Percentiles rank a stretch among this genome's conserved stretches.
Conservation (phyloP, 2,888 invertebrate genomes). For the Drosophila robusta region DNA sequence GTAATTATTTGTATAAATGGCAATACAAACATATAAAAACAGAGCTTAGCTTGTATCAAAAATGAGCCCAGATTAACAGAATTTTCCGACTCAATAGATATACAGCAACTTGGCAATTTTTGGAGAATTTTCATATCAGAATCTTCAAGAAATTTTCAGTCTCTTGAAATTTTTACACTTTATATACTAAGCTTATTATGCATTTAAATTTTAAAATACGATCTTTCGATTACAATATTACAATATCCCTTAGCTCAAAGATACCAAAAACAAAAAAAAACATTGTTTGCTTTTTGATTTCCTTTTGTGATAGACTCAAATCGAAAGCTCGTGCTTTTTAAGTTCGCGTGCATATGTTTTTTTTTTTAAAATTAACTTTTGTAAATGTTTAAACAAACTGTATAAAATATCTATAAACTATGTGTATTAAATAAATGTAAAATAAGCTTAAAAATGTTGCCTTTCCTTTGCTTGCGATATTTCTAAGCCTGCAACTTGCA, state of each 20-base stretch:
- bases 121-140: conserved; percentile 25
- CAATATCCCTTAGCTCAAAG: conserved; percentile 62
- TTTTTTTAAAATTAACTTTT: conserved; percentile 48
- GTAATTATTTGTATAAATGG: conserved; percentile 57
- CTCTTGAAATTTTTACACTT: conserved; percentile 10
- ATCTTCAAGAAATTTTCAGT: conserved; percentile 8
- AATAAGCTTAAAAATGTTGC: conserved; percentile 64
- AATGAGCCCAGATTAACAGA: conserved; percentile 22
- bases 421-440: conserved; percentile 71
- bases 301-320: conserved; percentile 66
- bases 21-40: conserved; percentile 43
- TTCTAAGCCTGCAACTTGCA: conserved; percentile 45
- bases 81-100: conserved; percentile 33
- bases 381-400: conserved; percentile 74
- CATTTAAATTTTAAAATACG: conserved; percentile 42
- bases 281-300: conserved; percentile 42
- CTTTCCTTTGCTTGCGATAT: conserved; percentile 39
- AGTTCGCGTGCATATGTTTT: conserved; percentile 30
- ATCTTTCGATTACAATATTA: conserved; percentile 39
- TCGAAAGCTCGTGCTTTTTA: conserved; percentile 64
- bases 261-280: conserved; percentile 56
- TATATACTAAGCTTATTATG: conserved; percentile 49
- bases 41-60: conserved; percentile 25
- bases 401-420: conserved; percentile 66
- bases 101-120: conserved; percentile 30